phyloP scores from a whole-genome alignment of 2,888 invertebrate species.

The Drosophila pseudotalamancana region DNA sequence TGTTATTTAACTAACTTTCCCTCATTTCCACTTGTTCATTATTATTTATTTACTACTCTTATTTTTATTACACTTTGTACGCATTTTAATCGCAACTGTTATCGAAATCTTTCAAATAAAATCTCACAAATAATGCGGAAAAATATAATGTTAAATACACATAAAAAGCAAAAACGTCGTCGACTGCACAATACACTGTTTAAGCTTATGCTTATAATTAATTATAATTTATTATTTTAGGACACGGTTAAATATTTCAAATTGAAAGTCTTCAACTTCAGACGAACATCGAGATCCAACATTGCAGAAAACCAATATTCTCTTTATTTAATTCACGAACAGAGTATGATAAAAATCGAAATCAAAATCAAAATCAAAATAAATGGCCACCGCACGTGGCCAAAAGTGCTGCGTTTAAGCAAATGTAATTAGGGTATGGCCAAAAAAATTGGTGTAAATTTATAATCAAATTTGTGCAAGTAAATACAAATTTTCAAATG shows the following conservation, averaged over 20 bases:
- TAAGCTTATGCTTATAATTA: too few relatives aligned
- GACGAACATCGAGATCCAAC: too few relatives aligned
- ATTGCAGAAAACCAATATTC: too few relatives aligned
- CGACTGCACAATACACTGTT: too few relatives aligned
- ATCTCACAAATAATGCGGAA: constrained; percentile 52
- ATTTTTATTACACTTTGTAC: constrained; percentile 41
- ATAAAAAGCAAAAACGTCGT: too few relatives aligned
- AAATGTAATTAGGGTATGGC: constrained; percentile 24
- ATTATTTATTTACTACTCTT: too few relatives aligned
- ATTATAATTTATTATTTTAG: too few relatives aligned
- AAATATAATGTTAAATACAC: constrained; percentile 28
- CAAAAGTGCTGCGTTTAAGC: constrained; percentile 37
- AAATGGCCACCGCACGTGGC: constrained; percentile 49
- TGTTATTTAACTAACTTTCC: background rate
- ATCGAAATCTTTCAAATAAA: constrained; percentile 21
- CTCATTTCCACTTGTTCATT: constrained; percentile 21
- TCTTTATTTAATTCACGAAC: too few relatives aligned
- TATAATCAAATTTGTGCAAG: background rate
- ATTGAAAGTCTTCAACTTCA: too few relatives aligned
- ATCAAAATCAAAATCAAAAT: constrained; percentile 44
- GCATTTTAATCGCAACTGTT: constrained; percentile 24
- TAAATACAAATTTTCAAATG: background rate
- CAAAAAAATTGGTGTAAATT: background rate
- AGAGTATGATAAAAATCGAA: constrained; percentile 24
- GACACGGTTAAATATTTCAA: too few relatives aligned